These are phyloP conservation scores for Bryconaethiops microstoma DNA, from an alignment of 2,797 vertebrate species.

Conservation along the genomic window DNA sequence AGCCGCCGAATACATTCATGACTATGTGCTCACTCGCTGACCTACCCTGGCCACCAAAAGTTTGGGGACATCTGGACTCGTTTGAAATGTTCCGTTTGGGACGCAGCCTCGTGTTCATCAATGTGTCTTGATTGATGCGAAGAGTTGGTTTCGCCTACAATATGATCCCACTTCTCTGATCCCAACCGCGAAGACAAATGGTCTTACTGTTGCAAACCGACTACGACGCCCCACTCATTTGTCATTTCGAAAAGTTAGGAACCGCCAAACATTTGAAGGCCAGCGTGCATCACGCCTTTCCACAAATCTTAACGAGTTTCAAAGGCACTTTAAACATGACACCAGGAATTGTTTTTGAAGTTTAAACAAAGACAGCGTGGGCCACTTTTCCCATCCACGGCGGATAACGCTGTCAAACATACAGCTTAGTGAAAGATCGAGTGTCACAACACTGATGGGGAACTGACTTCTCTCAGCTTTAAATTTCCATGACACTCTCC, in stretches of 20 bases:
- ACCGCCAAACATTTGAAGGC: not conserved
- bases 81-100: not conserved
- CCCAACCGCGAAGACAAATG: too few relatives aligned
- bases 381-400: constrained; percentile 33
- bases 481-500: constrained; percentile 33
- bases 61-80: constrained; percentile 4
- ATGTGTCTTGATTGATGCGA: not conserved
- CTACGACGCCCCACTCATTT: too few relatives aligned
- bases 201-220: too few relatives aligned
- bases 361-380: constrained; percentile 13
- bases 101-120: not conserved
- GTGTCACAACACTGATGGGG: constrained; percentile 42
- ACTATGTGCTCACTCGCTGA: constrained; percentile 29
- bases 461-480: constrained; percentile 29
- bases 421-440: constrained; percentile 48
- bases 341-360: constrained; percentile 30
- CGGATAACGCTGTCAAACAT: constrained; percentile 51
- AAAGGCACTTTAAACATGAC: constrained; percentile 37
- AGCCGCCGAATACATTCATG: constrained; percentile 8
- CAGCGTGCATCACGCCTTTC: not conserved
- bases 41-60: not conserved
- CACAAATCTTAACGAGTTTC: not conserved
- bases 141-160: not conserved
- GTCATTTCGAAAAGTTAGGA: not conserved
- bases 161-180: not conserved